phyloP scores from a whole-genome alignment of 2,113 vertebrate species.

The Procavia capensis region DNA sequence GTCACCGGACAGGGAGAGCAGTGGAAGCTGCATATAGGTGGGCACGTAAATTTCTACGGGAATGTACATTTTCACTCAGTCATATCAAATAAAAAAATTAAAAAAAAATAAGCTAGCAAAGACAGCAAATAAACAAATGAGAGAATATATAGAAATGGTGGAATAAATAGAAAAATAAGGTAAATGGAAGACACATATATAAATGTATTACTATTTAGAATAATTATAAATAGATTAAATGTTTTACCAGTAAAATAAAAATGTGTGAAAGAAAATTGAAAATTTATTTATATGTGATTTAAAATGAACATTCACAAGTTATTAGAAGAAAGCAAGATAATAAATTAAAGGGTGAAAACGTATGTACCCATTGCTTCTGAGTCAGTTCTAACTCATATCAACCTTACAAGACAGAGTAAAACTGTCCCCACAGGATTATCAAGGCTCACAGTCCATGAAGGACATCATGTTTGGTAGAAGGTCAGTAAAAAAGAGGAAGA shows the following conservation, averaged over 20 bases:
- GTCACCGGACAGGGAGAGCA: no score
- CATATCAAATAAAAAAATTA: no score
- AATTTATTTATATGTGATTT: background rate
- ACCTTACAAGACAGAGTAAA: background rate
- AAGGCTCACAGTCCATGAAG: background rate
- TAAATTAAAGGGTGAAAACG: background rate
- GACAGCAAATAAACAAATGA: background rate
- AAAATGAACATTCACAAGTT: background rate
- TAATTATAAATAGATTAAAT: background rate
- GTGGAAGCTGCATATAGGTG: no score
- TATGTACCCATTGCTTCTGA: background rate
- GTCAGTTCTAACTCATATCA: background rate
- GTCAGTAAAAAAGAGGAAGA: no score
- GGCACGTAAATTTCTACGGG: no score
- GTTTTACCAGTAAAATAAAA: background rate
- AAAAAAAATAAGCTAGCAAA: background rate
- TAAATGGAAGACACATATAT: background rate
- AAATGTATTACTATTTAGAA: background rate
- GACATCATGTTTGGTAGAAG: no score
- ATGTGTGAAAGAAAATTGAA: background rate
- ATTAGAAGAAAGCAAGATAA: background rate
- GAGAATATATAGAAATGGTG: background rate
- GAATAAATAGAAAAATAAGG: background rate
- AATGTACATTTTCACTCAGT: no score
- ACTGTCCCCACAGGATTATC: background rate